Conservation (phyloP, 2,113 vertebrate genomes). For the Phyllopteryx taeniolatus region DNA sequence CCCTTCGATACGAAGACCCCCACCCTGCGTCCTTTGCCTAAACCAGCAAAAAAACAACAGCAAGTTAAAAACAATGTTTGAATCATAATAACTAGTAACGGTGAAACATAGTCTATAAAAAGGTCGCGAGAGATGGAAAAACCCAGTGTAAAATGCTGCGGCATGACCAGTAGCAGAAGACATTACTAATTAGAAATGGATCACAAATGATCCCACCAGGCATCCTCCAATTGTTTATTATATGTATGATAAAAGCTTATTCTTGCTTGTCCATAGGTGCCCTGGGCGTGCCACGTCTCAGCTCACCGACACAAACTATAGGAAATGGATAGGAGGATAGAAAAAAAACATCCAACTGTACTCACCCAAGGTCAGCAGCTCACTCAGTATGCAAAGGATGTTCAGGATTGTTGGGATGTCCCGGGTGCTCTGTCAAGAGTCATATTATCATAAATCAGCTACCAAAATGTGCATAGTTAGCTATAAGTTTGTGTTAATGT, state of each 20-base stretch:
- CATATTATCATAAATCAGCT: background rate
- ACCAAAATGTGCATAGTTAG: background rate
- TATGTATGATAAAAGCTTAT: too few species aligned
- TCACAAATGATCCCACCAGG: background rate
- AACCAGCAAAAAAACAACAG: constrained; percentile 20
- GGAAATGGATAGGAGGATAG: background rate
- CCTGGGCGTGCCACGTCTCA: too few species aligned
- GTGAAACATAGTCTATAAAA: background rate
- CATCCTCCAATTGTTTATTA: too few species aligned
- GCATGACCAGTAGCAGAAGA: too few species aligned
- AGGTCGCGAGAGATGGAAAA: background rate
- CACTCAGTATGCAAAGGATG: constrained; percentile 88
- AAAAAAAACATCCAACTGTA: background rate
- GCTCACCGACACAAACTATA: too few species aligned
- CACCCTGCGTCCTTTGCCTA: constrained; percentile 85
- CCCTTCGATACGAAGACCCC: constrained; percentile 87
- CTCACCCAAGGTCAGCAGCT: constrained; percentile 89
- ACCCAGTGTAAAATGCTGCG: background rate
- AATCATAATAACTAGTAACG: background rate
- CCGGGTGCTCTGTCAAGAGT: constrained; percentile 79
- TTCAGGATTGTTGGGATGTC: constrained; percentile 89
- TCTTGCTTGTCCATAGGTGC: too few species aligned
- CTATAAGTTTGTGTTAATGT: background rate
- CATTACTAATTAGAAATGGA: background rate
- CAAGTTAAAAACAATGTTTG: background rate